A percentile compares a stretch with the other conserved stretches of the same genome.
Conservation (phyloP, 2,113 vertebrate species). For the Lutjanus erythropterus region DNA sequence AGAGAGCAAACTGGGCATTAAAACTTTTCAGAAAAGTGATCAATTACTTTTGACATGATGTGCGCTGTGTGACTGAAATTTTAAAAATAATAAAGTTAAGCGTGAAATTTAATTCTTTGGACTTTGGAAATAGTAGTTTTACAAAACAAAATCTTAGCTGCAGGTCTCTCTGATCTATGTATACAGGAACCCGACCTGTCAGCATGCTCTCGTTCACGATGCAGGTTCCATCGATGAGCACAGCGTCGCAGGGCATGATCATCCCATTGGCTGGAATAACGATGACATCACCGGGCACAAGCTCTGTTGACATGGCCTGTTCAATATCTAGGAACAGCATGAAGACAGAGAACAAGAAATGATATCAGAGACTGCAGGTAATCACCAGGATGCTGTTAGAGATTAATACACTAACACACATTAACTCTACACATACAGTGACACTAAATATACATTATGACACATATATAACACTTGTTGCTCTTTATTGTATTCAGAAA, state of each 20-base stretch:
- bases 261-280: conserved; percentile 93
- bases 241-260: conserved; percentile 96
- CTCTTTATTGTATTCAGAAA: not conserved
- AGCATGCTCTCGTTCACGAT: conserved; percentile 99
- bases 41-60: conserved; percentile 1
- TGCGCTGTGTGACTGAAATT: too few species aligned
- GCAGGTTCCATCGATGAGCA: conserved; percentile 92
- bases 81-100: not conserved
- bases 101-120: not conserved
- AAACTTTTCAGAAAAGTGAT: not conserved
- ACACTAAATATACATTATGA: not conserved
- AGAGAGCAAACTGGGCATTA: not conserved
- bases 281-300: conserved; percentile 95
- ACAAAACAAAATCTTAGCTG: not conserved
- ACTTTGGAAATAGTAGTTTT: not conserved
- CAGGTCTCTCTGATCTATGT: too few species aligned
- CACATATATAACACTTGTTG: not conserved
- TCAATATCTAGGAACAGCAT: conserved; percentile 84
- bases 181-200: conserved; percentile 90
- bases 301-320: conserved; percentile 95
- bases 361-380: not conserved
- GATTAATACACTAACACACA: not conserved
- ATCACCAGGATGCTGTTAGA: not conserved
- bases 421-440: not conserved
- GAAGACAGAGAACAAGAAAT: not conserved